phyloP scores from a whole-genome alignment of 2,888 invertebrate species.

The Machimus rusticus region DNA sequence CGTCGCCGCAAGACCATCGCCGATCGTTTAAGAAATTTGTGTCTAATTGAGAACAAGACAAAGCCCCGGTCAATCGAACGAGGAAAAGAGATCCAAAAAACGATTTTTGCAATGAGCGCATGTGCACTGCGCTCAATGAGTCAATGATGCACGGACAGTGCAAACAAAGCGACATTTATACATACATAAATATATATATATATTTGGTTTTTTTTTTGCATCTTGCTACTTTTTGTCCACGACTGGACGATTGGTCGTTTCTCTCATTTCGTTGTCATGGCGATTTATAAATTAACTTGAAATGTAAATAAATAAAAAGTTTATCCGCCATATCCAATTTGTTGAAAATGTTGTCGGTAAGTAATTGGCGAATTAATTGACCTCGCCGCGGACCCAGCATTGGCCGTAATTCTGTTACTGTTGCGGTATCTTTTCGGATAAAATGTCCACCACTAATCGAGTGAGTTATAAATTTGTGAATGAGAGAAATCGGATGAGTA shows the following conservation, averaged over 20 bases:
- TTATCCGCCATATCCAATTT: slow-evolving; percentile 46
- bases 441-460: slow-evolving; percentile 45
- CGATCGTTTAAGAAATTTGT: slow-evolving; percentile 46
- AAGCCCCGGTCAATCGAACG: background rate
- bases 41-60: slow-evolving; percentile 44
- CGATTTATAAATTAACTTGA: slow-evolving; percentile 46
- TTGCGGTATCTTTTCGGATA: slow-evolving; percentile 47
- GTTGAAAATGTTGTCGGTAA: slow-evolving; percentile 48
- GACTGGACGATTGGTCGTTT: slow-evolving; percentile 19
- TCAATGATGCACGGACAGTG: slow-evolving; percentile 3
- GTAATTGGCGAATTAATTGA: slow-evolving; percentile 47
- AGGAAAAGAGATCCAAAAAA: slow-evolving; percentile 13
- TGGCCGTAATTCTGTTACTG: slow-evolving; percentile 40
- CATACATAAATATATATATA: too few relatives aligned
- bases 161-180: background rate
- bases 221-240: background rate
- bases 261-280: slow-evolving; percentile 42
- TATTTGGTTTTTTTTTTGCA: background rate
- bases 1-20: slow-evolving; percentile 42
- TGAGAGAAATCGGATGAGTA: slow-evolving; percentile 27
- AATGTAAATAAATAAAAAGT: slow-evolving; percentile 46
- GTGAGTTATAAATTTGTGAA: slow-evolving; percentile 46
- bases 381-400: slow-evolving; percentile 5
- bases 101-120: background rate
- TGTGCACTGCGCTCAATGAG: slow-evolving; percentile 28